Conservation (phyloP, 2,888 invertebrate species). For the Trilocha varians region DNA sequence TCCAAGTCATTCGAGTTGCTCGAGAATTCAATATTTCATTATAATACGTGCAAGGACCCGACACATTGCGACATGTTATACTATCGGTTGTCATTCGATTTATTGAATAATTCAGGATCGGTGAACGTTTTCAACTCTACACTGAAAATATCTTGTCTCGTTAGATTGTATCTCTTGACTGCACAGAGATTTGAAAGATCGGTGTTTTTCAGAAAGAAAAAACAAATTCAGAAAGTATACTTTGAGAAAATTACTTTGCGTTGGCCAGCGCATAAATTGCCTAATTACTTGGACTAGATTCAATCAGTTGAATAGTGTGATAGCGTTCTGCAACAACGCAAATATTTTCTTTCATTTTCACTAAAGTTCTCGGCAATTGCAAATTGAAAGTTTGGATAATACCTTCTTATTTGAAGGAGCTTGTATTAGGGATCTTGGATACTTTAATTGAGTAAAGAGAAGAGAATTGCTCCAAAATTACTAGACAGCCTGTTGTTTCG, state of each 20-base stretch:
- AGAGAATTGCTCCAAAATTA: too few species aligned
- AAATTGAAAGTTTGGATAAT: too few species aligned
- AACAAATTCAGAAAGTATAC: not conserved
- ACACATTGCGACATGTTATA: constrained; percentile 51
- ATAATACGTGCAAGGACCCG: constrained; percentile 50
- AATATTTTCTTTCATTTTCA: too few species aligned
- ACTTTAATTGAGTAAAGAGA: too few species aligned
- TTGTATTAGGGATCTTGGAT: too few species aligned
- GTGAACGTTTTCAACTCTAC: constrained; percentile 38
- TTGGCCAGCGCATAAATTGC: not conserved
- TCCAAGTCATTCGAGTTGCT: constrained; percentile 18
- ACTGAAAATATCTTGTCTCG: constrained; percentile 42
- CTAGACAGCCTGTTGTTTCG: too few species aligned
- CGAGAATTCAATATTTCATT: constrained; percentile 47
- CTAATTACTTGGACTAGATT: not conserved
- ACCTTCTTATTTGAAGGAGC: too few species aligned
- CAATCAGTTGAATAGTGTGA: not conserved
- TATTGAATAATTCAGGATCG: constrained; percentile 61
- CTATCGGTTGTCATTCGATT: constrained; percentile 45
- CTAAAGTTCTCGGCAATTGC: too few species aligned
- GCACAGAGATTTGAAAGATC: not conserved
- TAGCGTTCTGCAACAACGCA: not conserved
- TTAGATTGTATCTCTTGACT: constrained; percentile 20
- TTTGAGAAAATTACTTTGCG: not conserved
- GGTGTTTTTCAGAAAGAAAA: not conserved